A percentile compares a stretch with the other conserved stretches of the same genome.
Conservation (phyloP, 2,113 vertebrate species). For the Cranoglanis bouderius region DNA sequence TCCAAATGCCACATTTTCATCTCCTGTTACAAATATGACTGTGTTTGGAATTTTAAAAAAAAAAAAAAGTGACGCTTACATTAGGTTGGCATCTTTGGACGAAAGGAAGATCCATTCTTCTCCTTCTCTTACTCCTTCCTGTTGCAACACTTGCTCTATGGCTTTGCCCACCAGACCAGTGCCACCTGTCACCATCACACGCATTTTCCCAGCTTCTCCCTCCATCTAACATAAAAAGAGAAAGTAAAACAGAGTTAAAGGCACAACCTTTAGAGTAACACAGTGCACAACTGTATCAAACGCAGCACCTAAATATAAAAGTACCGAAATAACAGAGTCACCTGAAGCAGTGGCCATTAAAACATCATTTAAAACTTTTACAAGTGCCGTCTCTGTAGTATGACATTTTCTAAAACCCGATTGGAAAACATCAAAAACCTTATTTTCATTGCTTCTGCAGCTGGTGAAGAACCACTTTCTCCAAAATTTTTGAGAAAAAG, state of each 20-base stretch:
- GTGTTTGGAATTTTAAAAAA: background rate
- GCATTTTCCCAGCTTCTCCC: constrained; percentile 48
- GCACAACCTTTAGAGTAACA: background rate
- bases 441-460: too few species aligned
- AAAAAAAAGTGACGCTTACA: constrained; percentile 67
- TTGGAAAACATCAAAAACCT: too few species aligned
- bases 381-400: too few species aligned
- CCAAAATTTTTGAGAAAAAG: too few species aligned
- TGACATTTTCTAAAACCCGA: too few species aligned
- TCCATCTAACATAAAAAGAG: constrained; percentile 37
- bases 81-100: constrained; percentile 87
- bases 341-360: too few species aligned
- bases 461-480: too few species aligned
- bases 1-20: background rate
- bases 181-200: constrained; percentile 90
- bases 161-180: constrained; percentile 88
- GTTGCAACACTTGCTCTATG: constrained; percentile 82
- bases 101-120: constrained; percentile 93
- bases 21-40: background rate
- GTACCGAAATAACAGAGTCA: too few species aligned
- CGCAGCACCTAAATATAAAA: too few species aligned
- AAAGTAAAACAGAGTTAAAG: background rate
- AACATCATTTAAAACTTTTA: too few species aligned
- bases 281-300: too few species aligned
- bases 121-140: constrained; percentile 71